These are phyloP conservation scores for Tyria jacobaeae DNA, from an alignment of 2,888 invertebrate genomes.

Conservation along the genomic window DNA sequence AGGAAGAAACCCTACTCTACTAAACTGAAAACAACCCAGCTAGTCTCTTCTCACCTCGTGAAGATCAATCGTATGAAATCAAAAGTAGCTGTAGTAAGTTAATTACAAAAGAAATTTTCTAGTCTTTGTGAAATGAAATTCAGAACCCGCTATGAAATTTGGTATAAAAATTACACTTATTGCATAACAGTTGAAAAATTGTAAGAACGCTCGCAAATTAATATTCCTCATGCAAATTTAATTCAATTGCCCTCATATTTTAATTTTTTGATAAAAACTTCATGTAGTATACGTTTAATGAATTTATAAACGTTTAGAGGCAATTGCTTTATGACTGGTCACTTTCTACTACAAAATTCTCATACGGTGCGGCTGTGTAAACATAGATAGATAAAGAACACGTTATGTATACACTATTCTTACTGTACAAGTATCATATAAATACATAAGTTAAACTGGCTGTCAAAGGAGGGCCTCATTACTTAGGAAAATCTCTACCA, in stretches of 20 bases:
- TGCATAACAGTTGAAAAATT: slow-evolving; percentile 24
- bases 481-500: too few species aligned
- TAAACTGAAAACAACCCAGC: too few species aligned
- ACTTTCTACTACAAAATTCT: slow-evolving; percentile 10
- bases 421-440: too few species aligned
- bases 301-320: slow-evolving; percentile 38
- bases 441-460: too few species aligned
- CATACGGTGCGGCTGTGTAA: too few species aligned
- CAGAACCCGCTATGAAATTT: neutral
- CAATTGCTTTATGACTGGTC: slow-evolving; percentile 26
- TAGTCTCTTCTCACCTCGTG: too few species aligned
- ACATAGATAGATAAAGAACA: too few species aligned
- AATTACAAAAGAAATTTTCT: neutral
- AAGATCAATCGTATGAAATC: too few species aligned
- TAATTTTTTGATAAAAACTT: slow-evolving; percentile 38
- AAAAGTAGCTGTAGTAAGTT: neutral
- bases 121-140: neutral
- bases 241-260: slow-evolving; percentile 32
- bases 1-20: too few species aligned
- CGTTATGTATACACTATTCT: too few species aligned
- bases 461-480: too few species aligned
- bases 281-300: slow-evolving; percentile 39
- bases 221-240: slow-evolving; percentile 40
- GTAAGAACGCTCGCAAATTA: slow-evolving; percentile 31
- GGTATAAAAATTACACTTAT: neutral